phyloP scores from a whole-genome alignment of 1,140 invertebrate genomes.

The Drosophila busckii region DNA sequence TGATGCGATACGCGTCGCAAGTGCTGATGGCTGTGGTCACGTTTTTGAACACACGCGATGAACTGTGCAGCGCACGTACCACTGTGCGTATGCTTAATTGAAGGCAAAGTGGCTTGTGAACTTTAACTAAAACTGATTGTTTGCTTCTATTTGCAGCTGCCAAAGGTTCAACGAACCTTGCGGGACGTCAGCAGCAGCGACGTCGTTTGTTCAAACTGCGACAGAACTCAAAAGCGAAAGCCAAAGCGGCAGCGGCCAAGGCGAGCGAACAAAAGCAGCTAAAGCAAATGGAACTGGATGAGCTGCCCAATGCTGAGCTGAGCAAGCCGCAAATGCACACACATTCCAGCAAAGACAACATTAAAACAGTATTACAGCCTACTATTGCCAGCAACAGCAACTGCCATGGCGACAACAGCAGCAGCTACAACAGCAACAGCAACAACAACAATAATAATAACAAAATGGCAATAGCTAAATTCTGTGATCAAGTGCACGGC shows the following conservation, averaged over 20 bases:
- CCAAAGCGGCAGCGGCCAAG: conserved; percentile 8
- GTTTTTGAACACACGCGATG: conserved; percentile 49
- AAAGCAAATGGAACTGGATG: conserved; percentile 24
- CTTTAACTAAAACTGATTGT: conserved; percentile 1
- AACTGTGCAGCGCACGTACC: too few species aligned
- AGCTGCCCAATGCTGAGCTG: conserved; percentile 1
- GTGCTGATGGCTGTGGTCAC: conserved; percentile 40
- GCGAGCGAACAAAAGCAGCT: conserved; percentile 6
- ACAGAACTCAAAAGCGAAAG: conserved; percentile 5
- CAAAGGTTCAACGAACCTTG: conserved; percentile 47
- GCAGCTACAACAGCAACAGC: background rate
- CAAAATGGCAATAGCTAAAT: conserved; percentile 22
- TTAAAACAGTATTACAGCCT: conserved; percentile 66
- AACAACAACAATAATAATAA: background rate
- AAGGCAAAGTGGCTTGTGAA: background rate
- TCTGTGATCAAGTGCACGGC: conserved; percentile 20
- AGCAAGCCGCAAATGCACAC: conserved; percentile 3
- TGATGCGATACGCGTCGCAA: conserved; percentile 41
- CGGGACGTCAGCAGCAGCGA: conserved; percentile 27
- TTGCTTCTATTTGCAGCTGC: conserved; percentile 39
- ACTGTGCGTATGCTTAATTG: background rate
- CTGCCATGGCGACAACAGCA: conserved; percentile 12
- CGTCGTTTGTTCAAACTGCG: conserved; percentile 21
- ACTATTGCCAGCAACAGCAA: conserved; percentile 28
- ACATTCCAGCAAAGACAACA: conserved; percentile 42